These are phyloP conservation scores for Asobara japonica DNA, from an alignment of 1,140 invertebrate species.

Conservation along the genomic window DNA sequence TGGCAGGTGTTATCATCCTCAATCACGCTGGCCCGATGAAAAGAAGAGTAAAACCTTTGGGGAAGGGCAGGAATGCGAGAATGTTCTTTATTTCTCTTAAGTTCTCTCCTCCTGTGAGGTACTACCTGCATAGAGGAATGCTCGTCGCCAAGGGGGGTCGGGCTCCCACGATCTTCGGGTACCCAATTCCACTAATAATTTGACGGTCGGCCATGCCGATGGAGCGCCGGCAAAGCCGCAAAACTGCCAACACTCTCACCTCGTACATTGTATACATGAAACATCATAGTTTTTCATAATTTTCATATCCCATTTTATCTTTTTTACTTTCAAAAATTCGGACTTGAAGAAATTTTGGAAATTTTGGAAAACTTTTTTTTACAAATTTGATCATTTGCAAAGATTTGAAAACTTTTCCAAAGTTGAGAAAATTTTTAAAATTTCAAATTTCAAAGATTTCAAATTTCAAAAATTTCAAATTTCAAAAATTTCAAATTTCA, in stretches of 20 bases:
- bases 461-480: no score
- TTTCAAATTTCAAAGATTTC: no score
- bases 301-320: no score
- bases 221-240: conserved; percentile 26
- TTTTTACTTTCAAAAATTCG: no score
- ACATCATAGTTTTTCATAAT: no score
- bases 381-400: no score
- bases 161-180: conserved; percentile 34
- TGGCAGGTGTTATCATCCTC: background rate
- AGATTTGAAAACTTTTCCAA: no score
- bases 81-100: background rate
- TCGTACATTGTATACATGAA: background rate
- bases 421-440: no score
- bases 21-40: background rate
- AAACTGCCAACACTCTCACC: background rate
- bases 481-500: no score
- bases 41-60: conserved; percentile 23
- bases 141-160: conserved; percentile 50
- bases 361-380: no score
- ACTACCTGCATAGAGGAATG: conserved; percentile 25
- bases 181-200: conserved; percentile 58
- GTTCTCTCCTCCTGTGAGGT: conserved; percentile 13
- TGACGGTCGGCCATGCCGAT: conserved; percentile 38
- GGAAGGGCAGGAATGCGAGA: conserved; percentile 26
- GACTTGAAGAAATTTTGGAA: no score